These are phyloP conservation scores for Scarus forsteni DNA, from an alignment of 2,797 vertebrate species.

Conservation along the genomic window DNA sequence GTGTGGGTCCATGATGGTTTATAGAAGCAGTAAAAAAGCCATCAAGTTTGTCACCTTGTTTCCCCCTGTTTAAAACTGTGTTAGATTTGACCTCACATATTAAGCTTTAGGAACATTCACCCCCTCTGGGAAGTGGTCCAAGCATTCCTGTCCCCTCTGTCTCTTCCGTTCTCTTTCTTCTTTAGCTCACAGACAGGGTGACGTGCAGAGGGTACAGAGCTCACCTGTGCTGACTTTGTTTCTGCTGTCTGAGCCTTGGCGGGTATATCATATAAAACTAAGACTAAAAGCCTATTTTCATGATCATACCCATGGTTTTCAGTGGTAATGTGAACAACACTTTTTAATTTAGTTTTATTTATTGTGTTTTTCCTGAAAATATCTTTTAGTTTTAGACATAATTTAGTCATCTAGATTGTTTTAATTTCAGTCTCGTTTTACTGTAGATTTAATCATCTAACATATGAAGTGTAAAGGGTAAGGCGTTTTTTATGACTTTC, in stretches of 20 bases:
- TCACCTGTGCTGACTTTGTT: slow-evolving; percentile 47
- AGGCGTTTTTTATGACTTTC: too few species aligned
- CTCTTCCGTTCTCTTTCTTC: slow-evolving; percentile 11
- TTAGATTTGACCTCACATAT: slow-evolving; percentile 21
- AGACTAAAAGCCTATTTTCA: too few species aligned
- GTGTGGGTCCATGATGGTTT: not conserved
- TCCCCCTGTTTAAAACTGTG: not conserved
- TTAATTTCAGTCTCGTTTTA: too few species aligned
- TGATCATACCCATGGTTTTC: too few species aligned
- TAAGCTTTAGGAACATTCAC: slow-evolving; percentile 38
- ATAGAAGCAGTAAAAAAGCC: not conserved
- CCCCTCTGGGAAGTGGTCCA: slow-evolving; percentile 56
- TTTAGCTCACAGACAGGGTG: slow-evolving; percentile 24
- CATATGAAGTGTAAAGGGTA: too few species aligned
- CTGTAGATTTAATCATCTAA: too few species aligned
- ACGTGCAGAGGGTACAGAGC: slow-evolving; percentile 61
- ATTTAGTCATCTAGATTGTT: too few species aligned
- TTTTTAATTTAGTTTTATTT: too few species aligned
- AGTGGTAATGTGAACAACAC: too few species aligned
- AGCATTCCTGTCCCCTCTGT: slow-evolving; percentile 39
- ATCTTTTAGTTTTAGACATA: too few species aligned
- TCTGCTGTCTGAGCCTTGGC: slow-evolving; percentile 4
- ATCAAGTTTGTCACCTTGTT: not conserved
- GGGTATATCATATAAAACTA: not conserved
- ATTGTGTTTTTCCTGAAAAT: too few species aligned